phyloP scores from a whole-genome alignment of 2,797 vertebrate species.

The Linurgus olivaceus region DNA sequence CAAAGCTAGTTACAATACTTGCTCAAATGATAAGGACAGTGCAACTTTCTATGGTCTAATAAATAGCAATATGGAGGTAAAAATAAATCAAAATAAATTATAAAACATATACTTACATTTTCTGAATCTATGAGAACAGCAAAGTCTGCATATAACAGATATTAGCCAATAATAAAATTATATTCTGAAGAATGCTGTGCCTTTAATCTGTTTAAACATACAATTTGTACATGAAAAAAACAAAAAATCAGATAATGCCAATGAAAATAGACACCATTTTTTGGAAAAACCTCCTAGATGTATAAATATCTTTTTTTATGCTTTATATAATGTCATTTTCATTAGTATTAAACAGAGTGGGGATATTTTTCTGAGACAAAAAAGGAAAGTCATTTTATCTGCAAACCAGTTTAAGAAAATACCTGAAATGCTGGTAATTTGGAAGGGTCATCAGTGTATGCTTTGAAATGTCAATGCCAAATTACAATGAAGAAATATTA shows the following conservation, averaged over 20 bases:
- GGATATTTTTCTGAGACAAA: neutral
- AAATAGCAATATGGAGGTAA: neutral
- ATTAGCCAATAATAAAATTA: neutral
- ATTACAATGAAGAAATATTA: neutral
- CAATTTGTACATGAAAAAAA: neutral
- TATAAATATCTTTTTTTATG: neutral
- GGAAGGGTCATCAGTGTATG: neutral
- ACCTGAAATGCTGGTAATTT: neutral
- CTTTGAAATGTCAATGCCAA: neutral
- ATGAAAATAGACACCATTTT: neutral
- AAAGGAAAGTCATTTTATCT: neutral
- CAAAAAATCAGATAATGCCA: neutral
- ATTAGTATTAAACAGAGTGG: neutral
- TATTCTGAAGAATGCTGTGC: neutral
- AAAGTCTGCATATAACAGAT: neutral
- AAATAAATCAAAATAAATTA: neutral
- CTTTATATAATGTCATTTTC: neutral
- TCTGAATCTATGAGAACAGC: neutral
- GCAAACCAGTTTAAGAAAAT: neutral
- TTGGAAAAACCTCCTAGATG: neutral
- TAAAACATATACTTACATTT: neutral
- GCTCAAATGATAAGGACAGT: neutral
- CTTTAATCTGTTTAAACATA: neutral
- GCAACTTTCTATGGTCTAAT: neutral
- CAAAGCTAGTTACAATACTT: neutral